Evolutionary conservation across 2,113 vertebrate species (phyloP).

Genomic region (Gymnogyps californianus): DNA sequence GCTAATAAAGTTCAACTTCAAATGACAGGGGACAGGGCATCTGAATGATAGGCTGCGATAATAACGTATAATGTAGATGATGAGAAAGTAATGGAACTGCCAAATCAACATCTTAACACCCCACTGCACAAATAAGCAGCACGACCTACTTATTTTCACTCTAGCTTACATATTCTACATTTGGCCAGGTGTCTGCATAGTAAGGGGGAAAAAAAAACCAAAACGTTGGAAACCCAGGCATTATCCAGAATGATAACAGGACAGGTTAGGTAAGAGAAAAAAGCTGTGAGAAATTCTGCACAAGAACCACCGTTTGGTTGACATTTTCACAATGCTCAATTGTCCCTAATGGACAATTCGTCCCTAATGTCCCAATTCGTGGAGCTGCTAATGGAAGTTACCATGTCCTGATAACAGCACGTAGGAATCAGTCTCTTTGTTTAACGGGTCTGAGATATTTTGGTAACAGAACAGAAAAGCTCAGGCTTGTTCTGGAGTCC

Average conservation of each 20-base stretch:
- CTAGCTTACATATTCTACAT: not conserved
- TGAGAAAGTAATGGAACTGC: not conserved
- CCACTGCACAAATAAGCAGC: not conserved
- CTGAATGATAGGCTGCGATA: not conserved
- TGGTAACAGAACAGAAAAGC: not conserved
- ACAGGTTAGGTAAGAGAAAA: not conserved
- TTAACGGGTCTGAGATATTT: not conserved
- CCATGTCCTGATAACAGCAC: not conserved
- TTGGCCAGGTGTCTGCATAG: not conserved
- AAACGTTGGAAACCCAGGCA: not conserved
- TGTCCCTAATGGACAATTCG: not conserved
- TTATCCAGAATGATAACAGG: not conserved
- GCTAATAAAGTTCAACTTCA: not conserved
- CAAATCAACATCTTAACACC: not conserved
- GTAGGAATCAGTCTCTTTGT: not conserved
- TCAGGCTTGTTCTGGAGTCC: not conserved
- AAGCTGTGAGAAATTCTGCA: not conserved
- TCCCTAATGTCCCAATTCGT: not conserved
- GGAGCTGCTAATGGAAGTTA: not conserved
- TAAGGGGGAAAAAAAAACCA: not conserved
- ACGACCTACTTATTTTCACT: not conserved
- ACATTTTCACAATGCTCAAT: not conserved
- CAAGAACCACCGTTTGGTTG: not conserved
- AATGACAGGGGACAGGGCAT: not conserved
- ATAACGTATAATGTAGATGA: not conserved